Evolutionary conservation across 1,140 invertebrate genomes (phyloP).

Genomic region (Drosophila quadrilineata): DNA sequence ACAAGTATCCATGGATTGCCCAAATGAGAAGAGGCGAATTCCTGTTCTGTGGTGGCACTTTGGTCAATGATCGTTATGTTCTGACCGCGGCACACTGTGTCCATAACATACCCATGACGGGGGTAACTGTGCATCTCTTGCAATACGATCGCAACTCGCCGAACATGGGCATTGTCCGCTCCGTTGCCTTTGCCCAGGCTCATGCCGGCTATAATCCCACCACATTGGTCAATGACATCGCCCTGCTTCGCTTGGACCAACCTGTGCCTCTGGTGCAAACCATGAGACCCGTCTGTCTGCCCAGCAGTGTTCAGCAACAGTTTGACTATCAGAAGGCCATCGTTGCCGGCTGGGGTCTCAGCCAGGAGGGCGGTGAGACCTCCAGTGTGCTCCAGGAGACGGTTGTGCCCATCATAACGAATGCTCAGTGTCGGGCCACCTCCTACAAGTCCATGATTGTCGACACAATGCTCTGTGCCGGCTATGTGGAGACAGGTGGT

Average conservation of each 20-base stretch:
- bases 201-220: conserved; percentile 62
- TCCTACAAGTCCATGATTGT: conserved; percentile 95
- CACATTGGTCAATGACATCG: conserved; percentile 90
- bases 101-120: conserved; percentile 83
- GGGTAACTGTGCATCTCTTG: conserved; percentile 85
- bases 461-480: conserved; percentile 94
- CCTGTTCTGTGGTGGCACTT: conserved; percentile 72
- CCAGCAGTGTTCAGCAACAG: conserved; percentile 77
- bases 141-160: conserved; percentile 87
- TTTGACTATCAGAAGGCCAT: conserved; percentile 71
- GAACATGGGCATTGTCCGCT: conserved; percentile 50
- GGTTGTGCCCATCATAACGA: conserved; percentile 93
- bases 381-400: conserved; percentile 92
- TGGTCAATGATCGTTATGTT: conserved; percentile 82
- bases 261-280: conserved; percentile 89
- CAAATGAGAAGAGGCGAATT: conserved; percentile 58
- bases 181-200: conserved; percentile 45
- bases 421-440: conserved; percentile 90
- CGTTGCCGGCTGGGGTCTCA: conserved; percentile 92
- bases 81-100: conserved; percentile 83
- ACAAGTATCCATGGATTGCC: conserved; percentile 80
- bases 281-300: conserved; percentile 93
- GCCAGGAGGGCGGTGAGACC: conserved; percentile 91
- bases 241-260: conserved; percentile 83
- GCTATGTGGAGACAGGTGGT: conserved; percentile 92